These are phyloP conservation scores for Australoheros scitulus DNA, from an alignment of 2,113 vertebrate species.

Conservation along the genomic window DNA sequence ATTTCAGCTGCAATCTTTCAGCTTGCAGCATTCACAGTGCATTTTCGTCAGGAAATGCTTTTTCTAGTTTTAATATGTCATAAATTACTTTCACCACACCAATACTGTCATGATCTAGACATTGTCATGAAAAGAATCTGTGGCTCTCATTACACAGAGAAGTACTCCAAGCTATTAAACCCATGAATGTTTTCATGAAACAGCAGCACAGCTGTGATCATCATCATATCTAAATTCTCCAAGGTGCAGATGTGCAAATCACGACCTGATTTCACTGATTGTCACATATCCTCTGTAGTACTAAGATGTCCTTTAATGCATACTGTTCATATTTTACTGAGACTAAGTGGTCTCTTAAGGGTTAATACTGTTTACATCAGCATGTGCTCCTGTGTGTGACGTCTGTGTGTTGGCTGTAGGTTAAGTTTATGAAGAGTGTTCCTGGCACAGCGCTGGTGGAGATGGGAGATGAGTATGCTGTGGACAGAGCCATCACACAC, in stretches of 20 bases:
- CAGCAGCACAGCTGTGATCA: not conserved
- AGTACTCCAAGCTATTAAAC: not conserved
- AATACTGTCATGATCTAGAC: not conserved
- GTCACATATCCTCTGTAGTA: not conserved
- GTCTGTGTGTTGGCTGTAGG: constrained; percentile 69
- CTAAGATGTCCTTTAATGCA: not conserved
- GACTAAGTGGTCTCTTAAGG: not conserved
- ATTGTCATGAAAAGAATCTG: not conserved
- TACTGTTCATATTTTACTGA: not conserved
- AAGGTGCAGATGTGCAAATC: not conserved
- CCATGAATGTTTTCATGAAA: not conserved
- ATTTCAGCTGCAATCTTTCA: too few relatives aligned
- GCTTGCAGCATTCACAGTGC: too few relatives aligned
- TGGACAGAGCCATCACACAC: constrained; percentile 96
- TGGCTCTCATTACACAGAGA: not conserved
- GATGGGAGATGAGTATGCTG: constrained; percentile 98
- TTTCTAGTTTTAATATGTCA: not conserved
- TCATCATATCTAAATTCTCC: not conserved
- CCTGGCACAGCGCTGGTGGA: constrained; percentile 95
- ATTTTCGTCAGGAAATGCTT: too few relatives aligned
- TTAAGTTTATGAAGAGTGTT: constrained; percentile 99
- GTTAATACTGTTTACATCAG: not conserved
- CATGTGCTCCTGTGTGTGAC: not conserved
- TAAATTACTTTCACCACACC: not conserved
- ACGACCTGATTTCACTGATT: not conserved